Conservation (phyloP, 2,888 invertebrate genomes). For the Cataglyphis cursor region DNA sequence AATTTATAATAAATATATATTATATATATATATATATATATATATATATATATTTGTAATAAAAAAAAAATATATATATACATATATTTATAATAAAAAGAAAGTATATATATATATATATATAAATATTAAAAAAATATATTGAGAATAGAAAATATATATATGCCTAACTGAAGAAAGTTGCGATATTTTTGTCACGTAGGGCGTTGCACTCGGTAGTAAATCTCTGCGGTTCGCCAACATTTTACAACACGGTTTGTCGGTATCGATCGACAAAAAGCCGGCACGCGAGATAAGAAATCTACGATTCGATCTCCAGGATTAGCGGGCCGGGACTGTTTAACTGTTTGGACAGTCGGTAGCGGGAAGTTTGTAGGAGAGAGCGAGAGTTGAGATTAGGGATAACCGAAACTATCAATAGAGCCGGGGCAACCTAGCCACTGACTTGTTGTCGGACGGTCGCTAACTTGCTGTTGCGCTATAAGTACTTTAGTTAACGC, state of each 20-base stretch:
- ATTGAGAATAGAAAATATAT: not conserved
- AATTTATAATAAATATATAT: not conserved
- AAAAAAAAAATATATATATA: not conserved
- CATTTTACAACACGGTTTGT: not conserved
- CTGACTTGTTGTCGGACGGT: constrained; percentile 52
- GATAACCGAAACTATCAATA: constrained; percentile 61
- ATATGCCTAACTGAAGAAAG: not conserved
- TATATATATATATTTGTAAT: not conserved
- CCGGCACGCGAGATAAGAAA: constrained; percentile 42
- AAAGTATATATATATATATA: not conserved
- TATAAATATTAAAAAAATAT: not conserved
- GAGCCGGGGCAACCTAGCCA: constrained; percentile 52
- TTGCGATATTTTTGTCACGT: not conserved
- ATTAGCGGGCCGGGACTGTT: constrained; percentile 51
- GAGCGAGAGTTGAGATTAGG: constrained; percentile 56
- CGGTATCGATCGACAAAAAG: constrained; percentile 45
- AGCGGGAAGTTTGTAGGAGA: constrained; percentile 45
- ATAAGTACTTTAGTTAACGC: constrained; percentile 47
- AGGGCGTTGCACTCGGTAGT: not conserved
- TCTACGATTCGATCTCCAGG: constrained; percentile 39
- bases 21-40: not conserved
- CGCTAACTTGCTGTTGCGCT: constrained; percentile 46
- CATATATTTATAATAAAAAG: not conserved
- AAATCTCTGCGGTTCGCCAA: not conserved
- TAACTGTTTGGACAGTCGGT: constrained; percentile 58